phyloP scores from a whole-genome alignment of 2,888 invertebrate species.

The Zhuqinia jingwanae region DNA sequence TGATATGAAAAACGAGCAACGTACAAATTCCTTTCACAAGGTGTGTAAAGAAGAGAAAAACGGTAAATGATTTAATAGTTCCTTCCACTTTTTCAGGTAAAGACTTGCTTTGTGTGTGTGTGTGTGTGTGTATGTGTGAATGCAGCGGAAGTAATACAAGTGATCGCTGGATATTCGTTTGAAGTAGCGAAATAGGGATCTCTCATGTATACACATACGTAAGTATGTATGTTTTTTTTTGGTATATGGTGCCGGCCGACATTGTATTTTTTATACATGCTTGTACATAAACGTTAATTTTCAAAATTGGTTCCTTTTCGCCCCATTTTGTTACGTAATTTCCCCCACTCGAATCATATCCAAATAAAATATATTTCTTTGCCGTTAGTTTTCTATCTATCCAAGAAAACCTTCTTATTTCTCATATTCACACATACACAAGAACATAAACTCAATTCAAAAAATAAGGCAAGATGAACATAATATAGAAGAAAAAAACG shows the following conservation, averaged over 20 bases:
- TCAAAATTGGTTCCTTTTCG: slow-evolving; percentile 56
- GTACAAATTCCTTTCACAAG: slow-evolving; percentile 34
- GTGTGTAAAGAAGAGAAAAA: slow-evolving; percentile 37
- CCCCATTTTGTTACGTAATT: slow-evolving; percentile 50
- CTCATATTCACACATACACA: slow-evolving; percentile 12
- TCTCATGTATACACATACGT: neutral
- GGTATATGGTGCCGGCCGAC: neutral
- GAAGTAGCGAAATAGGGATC: slow-evolving; percentile 14
- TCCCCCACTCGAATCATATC: slow-evolving; percentile 53
- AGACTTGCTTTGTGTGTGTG: too few relatives aligned
- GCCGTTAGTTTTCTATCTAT: too few relatives aligned
- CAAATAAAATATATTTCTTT: slow-evolving; percentile 48
- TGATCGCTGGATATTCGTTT: slow-evolving; percentile 12
- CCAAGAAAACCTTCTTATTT: too few relatives aligned
- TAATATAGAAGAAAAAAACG: neutral
- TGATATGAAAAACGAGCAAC: slow-evolving; percentile 22
- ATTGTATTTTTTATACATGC: neutral
- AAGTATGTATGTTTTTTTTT: neutral
- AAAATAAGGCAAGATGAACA: slow-evolving; percentile 1
- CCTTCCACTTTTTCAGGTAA: slow-evolving; percentile 12
- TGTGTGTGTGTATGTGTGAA: too few relatives aligned
- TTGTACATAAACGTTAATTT: slow-evolving; percentile 50
- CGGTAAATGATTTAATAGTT: slow-evolving; percentile 65
- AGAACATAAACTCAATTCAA: slow-evolving; percentile 48
- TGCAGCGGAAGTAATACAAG: neutral